phyloP scores from a whole-genome alignment of 2,888 invertebrate genomes.

The Hyposoter dolosus region DNA sequence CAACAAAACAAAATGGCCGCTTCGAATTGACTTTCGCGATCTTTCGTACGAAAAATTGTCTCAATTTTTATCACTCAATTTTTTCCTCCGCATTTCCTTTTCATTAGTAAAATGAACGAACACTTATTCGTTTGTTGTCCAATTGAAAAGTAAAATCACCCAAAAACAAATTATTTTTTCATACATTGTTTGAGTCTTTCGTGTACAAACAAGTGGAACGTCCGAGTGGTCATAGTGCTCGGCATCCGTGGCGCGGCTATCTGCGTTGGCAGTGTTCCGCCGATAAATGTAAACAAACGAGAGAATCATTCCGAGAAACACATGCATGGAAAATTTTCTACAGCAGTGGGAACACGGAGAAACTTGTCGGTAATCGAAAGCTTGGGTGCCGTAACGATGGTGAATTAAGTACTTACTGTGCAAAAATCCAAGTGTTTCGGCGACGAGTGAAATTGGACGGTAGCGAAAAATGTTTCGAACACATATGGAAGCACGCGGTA shows the following conservation, averaged over 20 bases:
- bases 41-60: not conserved
- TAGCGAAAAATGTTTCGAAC: constrained; percentile 11
- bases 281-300: constrained; percentile 5
- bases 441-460: not conserved
- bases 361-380: not conserved
- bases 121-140: too few relatives aligned
- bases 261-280: not conserved
- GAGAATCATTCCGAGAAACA: not conserved
- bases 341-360: not conserved
- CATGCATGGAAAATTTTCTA: not conserved
- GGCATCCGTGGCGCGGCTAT: not conserved
- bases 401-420: constrained; percentile 28
- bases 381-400: not conserved
- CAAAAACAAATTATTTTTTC: not conserved
- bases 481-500: constrained; percentile 26
- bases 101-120: too few relatives aligned
- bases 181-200: not conserved
- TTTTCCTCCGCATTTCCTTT: too few relatives aligned
- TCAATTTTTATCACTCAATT: too few relatives aligned
- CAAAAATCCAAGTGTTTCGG: constrained; percentile 13
- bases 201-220: not conserved
- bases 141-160: too few relatives aligned
- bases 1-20: constrained; percentile 30
- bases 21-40: not conserved
- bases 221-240: not conserved